Base-by-base conservation (phyloP, 37 sponge, comb jelly and placozoan genomes). In the Halichondria panicea region DNA sequence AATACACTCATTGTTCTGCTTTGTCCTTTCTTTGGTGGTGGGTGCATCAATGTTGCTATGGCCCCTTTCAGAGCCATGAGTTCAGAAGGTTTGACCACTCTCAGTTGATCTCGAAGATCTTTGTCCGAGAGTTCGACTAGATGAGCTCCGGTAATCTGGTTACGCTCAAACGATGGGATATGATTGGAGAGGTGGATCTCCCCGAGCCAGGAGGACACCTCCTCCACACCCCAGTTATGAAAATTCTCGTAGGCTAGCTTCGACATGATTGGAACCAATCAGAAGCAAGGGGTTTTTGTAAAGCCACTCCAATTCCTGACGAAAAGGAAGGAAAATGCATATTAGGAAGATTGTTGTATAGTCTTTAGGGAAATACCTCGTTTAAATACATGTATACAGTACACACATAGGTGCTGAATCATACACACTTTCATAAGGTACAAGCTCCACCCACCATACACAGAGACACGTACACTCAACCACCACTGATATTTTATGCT, bases 11-110 rank as follows among this genome's bases (percentile, higher is more conserved):
- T 15, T 48, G 13, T 9, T 70, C 21, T 6, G 4, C 30, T 44
- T 42, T 11, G 9, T n/a, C 30, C 11, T 22, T 30, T 56, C 41
- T 8, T 13, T 11, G 60, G 58, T 12, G 41, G 61, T 12, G 22
- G 45, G 3, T 58, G 63, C 11, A 41, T 18, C 2, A 81, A 41
- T 18, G 2, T 63, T 7, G 21, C 22, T 12, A 87, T 30, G 34
- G 88, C 88, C 0, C 82, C 82, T 34, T 39, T 81, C 11, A 87
- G 37, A 0, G 77, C 77, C 19, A 62, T 39, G 1, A 65, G 3
- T 32, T 81, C 88, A 8, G 77, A 70, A 15, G 88, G 88, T n/a
- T 81, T 81, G 25, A 9, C 41, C 38, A 87, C 59, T 36, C 65
- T 59, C 7, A 87, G 58, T 7, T 62, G 46, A 27, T 66, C 53